Evolutionary conservation across 1,140 invertebrate genomes (phyloP).

Genomic region (Cydia pomonella): DNA sequence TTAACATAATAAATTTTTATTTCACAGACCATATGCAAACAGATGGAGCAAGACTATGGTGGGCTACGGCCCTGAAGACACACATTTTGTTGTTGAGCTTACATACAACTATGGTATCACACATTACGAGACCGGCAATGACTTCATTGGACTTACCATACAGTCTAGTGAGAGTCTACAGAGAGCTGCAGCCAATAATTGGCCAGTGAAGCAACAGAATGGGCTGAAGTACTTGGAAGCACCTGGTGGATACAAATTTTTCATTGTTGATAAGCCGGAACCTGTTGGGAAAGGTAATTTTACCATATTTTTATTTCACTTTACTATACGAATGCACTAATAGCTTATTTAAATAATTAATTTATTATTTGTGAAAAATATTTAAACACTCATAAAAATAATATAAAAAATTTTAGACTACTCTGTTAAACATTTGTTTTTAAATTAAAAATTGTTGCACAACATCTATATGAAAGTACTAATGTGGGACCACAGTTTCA

Average conservation of each 20-base stretch:
- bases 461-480: no score
- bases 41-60: conserved; percentile 99
- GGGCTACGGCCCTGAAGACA: conserved; percentile 97
- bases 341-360: no score
- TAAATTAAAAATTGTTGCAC: no score
- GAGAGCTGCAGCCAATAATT: conserved; percentile 85
- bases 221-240: conserved; percentile 85
- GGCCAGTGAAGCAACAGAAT: conserved; percentile 84
- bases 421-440: no score
- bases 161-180: conserved; percentile 88
- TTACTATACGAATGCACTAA: no score
- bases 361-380: no score
- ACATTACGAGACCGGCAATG: conserved; percentile 92
- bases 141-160: conserved; percentile 94
- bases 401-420: no score
- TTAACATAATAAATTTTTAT: neutral
- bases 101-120: conserved; percentile 98
- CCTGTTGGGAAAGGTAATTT: conserved; percentile 83
- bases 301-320: neutral
- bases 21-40: conserved; percentile 94
- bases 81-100: conserved; percentile 97
- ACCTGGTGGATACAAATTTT: conserved; percentile 96
- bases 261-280: conserved; percentile 87
- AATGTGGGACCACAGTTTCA: no score
- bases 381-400: no score